Evolutionary conservation across 2,797 vertebrate species (phyloP), one percentile per base, ranked within the genome.

Genomic region (Gambelia wislizenii): DNA sequence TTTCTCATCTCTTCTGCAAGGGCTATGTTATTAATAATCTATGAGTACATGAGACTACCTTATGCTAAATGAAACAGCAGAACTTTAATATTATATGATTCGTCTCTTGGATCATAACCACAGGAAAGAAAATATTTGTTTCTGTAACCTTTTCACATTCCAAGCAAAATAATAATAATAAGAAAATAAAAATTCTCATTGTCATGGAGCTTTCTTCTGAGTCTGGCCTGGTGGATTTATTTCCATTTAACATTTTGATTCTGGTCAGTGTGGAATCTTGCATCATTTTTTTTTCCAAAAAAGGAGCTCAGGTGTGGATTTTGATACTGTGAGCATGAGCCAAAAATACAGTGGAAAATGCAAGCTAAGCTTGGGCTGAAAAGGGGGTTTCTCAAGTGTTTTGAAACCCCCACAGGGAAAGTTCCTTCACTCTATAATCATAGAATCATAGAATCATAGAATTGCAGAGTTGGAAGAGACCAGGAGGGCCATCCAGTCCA

Each of bases 1-100:
- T 67, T 88, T n/a, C 82, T 54, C 2, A 74, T 52, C 64, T 52
- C 69, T 84, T 91, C 76, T 54, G 6, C 64, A 74, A 33, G 20
- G 54, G 14, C 74, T 1, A 1, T 83, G 82, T 83, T 89, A 91
- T 93, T 77, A 92, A 75, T 92, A 83, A 92, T 92, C 89, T 27
- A 44, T 22, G 20, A 86, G 49, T 88, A 89, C 89, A 91, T 86
- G 78, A 91, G 85, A 70, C 89, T 79, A 85, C 87, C 78, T 85
- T 89, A 33, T 76, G 81, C 87, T 91, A 25, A 83, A 86, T 52
- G 90, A 89, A 83, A 81, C 91, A 84, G 74, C 75, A 10, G 81
- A 89, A 76, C 25, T 7, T 12, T 18, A 91, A 84, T 47, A 25
- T 77, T 82, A 25, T 49, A 72, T 16, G 76, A 47, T 12, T 87